Percentiles rank a stretch among this genome's conserved stretches.
Conservation (phyloP, 1,140 invertebrate species). For the Dufourea novaeangliae region DNA sequence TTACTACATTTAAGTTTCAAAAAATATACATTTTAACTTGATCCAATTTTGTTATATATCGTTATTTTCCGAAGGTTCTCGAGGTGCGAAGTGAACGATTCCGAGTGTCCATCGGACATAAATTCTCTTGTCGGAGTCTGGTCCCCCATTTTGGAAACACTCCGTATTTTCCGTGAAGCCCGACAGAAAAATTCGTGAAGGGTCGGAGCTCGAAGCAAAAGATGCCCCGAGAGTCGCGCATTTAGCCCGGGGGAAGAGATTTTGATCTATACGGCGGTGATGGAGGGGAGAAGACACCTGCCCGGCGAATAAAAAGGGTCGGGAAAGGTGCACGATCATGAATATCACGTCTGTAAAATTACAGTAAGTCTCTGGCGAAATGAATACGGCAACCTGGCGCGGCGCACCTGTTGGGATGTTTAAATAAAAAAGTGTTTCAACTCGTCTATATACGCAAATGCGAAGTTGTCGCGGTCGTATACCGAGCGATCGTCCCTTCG, state of each 20-base stretch:
- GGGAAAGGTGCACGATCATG: conserved; percentile 29
- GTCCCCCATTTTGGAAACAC: too few species aligned
- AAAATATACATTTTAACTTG: too few species aligned
- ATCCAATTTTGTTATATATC: too few species aligned
- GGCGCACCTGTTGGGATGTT: conserved; percentile 30
- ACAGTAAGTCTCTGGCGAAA: conserved; percentile 14
- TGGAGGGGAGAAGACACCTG: conserved; percentile 45
- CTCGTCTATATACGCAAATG: neutral
- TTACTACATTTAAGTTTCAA: too few species aligned
- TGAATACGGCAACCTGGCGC: conserved; percentile 25
- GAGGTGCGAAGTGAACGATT: too few species aligned
- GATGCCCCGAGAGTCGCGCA: too few species aligned
- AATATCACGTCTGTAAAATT: conserved; percentile 42
- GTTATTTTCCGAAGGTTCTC: too few species aligned
- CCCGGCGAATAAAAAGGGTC: conserved; percentile 17
- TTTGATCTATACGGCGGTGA: conserved; percentile 12
- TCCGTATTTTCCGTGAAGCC: neutral
- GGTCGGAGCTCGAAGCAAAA: neutral
- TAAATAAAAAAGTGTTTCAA: neutral
- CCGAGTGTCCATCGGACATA: too few species aligned
- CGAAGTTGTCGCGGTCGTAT: neutral
- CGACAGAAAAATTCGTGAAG: neutral
- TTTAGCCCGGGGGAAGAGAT: neutral
- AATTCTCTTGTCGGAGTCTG: too few species aligned
- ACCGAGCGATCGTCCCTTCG: neutral